Conservation (phyloP, 1,140 invertebrate genomes). For the Capitella teleta region DNA sequence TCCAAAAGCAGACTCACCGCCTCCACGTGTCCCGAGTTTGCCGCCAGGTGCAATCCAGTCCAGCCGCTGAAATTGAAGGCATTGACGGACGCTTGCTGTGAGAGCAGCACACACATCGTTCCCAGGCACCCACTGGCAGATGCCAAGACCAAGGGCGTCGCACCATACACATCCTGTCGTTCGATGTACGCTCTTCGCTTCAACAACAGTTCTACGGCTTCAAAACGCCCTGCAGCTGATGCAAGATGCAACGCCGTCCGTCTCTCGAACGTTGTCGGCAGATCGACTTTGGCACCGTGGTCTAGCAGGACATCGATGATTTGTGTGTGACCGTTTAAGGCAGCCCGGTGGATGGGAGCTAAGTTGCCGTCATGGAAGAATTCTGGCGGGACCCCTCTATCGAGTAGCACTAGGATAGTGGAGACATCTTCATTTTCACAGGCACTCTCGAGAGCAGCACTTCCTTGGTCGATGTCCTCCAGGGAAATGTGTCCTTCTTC, state of each 20-base stretch:
- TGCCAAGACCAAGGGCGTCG: slow-evolving; percentile 2
- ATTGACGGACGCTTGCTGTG: slow-evolving; percentile 3
- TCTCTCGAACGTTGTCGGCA: neutral
- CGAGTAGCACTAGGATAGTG: too few species aligned
- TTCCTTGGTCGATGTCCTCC: too few species aligned
- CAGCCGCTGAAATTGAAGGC: slow-evolving; percentile 55
- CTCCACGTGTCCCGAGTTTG: slow-evolving; percentile 32
- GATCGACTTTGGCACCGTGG: neutral
- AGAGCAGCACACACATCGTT: neutral
- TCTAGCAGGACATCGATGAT: too few species aligned
- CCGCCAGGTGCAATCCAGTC: slow-evolving; percentile 15
- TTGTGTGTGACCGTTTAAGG: too few species aligned
- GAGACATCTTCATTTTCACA: too few species aligned
- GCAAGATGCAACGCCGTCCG: slow-evolving; percentile 4
- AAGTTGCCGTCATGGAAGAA: too few species aligned
- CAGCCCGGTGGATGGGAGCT: too few species aligned
- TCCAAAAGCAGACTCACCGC: slow-evolving; percentile 81
- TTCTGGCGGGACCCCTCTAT: too few species aligned
- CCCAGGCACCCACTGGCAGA: neutral
- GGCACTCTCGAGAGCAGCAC: too few species aligned
- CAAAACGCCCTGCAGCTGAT: neutral
- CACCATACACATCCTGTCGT: slow-evolving; percentile 2
- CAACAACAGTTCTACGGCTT: slow-evolving; percentile 1
- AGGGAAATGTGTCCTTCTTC: too few species aligned
- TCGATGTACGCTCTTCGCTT: neutral